Percentiles rank a stretch among this genome's conserved stretches.
These are phyloP conservation scores for Sapayoa aenigma DNA, from an alignment of 2,113 vertebrate species.

Conservation along the genomic window DNA sequence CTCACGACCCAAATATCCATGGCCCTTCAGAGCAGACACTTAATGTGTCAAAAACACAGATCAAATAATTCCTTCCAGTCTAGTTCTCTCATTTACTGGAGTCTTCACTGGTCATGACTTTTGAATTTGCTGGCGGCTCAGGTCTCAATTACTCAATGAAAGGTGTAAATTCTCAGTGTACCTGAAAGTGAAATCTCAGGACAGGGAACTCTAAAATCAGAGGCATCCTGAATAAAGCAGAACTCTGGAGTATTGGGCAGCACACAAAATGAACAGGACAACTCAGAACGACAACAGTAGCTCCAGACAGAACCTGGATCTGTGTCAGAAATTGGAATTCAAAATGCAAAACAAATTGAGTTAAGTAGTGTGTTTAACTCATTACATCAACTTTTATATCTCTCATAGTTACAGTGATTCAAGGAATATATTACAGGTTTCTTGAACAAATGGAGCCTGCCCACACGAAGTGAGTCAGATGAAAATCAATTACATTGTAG, in stretches of 20 bases:
- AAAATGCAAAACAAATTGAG: background rate
- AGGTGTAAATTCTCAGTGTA: background rate
- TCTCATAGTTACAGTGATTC: slow-evolving; percentile 58
- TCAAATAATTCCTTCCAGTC: background rate
- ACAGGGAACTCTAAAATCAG: background rate
- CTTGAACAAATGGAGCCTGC: slow-evolving; percentile 68
- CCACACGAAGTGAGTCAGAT: slow-evolving; percentile 68
- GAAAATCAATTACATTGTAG: slow-evolving; percentile 70
- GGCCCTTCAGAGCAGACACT: background rate
- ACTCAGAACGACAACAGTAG: background rate
- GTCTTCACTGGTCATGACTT: background rate
- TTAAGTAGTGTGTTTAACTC: slow-evolving; percentile 30
- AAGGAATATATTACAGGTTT: slow-evolving; percentile 56
- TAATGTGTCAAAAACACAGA: background rate
- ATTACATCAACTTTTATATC: slow-evolving; percentile 24
- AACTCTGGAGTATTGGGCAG: background rate
- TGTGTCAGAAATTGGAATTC: slow-evolving; percentile 7
- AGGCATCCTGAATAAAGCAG: background rate
- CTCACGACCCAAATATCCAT: background rate
- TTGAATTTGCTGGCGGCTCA: background rate
- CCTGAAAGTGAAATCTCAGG: background rate
- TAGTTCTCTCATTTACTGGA: background rate
- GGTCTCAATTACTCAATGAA: background rate
- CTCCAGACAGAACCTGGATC: background rate
- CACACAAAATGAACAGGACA: background rate